Evolutionary conservation across 2,797 vertebrate genomes (phyloP), one percentile per base, ranked within the genome.

Genomic region (Pagetopsis macropterus): DNA sequence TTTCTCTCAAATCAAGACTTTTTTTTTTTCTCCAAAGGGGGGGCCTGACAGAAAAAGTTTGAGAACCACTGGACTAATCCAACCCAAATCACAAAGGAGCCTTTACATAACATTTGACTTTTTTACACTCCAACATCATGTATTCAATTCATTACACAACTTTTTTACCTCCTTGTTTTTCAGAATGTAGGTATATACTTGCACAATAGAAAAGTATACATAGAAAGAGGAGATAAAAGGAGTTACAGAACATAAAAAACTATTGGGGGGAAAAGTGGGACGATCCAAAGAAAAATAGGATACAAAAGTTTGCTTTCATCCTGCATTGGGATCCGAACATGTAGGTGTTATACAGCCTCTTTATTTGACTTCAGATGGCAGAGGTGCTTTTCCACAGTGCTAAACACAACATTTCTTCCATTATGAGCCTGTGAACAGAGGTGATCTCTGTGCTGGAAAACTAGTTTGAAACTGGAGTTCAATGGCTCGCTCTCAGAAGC

Each of bases 361-460:
- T 64, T 56, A 45, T 44, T 51, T 70, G 81, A 88, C 79, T 79
- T 84, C 68, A 83, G 68, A 62, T 55, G 57, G 62, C 62, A 67
- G 74, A 9, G 45, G 44, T 52, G 59, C 62, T 64, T 89, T 85
- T 87, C 75, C 70, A 74, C 27, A 21, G 70, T 15, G 61, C 48
- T 52, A 67, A 83, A 81, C 68, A 51, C 70, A 79, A 70, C 66
- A 63, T 82, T 76, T 54, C 58, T 66, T 85, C 79, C 83, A 75
- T 76, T 75, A 70, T 43, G 31, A 80, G 72, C 46, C 58, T 0
- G 37, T 66, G 79, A 82, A 90, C 82, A 86, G 61, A 87, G 76
- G 63, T 66, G 66, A 82, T 60, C 72, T 84, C 62, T 88, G 85
- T 83, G 49, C 68, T 70, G 48, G 6, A 0, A 77, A 61, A 70